Evolutionary conservation across 2,888 invertebrate species (phyloP), one percentile per base, ranked within the genome.

Genomic region (Tillus elongatus): DNA sequence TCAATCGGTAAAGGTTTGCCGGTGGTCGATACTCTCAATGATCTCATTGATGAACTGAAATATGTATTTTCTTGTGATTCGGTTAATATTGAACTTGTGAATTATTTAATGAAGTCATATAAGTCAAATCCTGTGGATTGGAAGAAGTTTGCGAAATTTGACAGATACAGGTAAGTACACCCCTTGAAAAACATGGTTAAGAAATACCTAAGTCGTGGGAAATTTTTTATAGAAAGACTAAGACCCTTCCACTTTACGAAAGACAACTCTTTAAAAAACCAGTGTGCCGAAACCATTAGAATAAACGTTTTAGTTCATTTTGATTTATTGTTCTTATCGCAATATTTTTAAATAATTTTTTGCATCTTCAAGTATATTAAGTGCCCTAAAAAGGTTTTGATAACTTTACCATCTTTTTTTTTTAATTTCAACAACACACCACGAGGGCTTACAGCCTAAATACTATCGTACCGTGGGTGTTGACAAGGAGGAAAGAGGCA

Each of bases 101-200:
- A 83, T 55, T 78, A 80, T 39, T 63, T 95, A 38, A 82, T 87
- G 74, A 61, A 66, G 1, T 64, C 74, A 0, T 98, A 97, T 69
- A 86, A 84, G 59, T 90, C 90, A 27, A 83, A 92, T 53, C 81
- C 83, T 0, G 74, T 74, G 12, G 95, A 98, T 45, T 98, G 97
- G 97, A 81, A 77, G 58, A 87, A 85, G 60, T 98, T 77, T 58
- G 93, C 95, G 2, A 93, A 92, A 61, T 96, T 90, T 58, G 95
- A 96, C 65, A 77, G 87, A 60, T 84, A 82, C 68, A 79, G 85
- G 91, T 91, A 63, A 61, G n/a, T n/a, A 63, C 45, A 19, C 24
- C 9, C 24, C 9, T 19, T 19, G 9, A 6, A 9, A 19, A 19
- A 9, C 24, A 8, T 19, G 6, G 24, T 19, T 8, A 19, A 19